Conservation (phyloP, 1,140 invertebrate species). For the Trichogramma pretiosum region DNA sequence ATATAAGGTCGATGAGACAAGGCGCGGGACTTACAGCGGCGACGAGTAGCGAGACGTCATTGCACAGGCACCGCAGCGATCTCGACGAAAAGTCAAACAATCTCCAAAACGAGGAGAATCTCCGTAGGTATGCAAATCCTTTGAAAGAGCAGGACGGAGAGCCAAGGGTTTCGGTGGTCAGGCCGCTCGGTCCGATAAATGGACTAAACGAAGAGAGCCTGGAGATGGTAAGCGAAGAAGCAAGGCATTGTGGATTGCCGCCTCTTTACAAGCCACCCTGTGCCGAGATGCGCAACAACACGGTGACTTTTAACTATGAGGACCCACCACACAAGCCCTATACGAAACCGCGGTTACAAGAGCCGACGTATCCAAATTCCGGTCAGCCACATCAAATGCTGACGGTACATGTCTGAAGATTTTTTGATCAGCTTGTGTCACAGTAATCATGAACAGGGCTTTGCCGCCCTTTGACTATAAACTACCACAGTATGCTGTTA, state of each 20-base stretch:
- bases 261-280: conserved; percentile 49
- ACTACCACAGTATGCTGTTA: too few relatives aligned
- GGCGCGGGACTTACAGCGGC: conserved; percentile 38
- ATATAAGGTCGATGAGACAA: conserved; percentile 30
- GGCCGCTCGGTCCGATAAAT: conserved; percentile 44
- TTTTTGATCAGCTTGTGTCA: too few relatives aligned
- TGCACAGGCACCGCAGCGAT: conserved; percentile 64
- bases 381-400: conserved; percentile 47
- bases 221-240: conserved; percentile 53
- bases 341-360: conserved; percentile 59
- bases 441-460: too few relatives aligned
- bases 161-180: conserved; percentile 50
- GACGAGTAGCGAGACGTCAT: conserved; percentile 45
- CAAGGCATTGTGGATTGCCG: conserved; percentile 50
- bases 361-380: conserved; percentile 36
- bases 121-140: conserved; percentile 60
- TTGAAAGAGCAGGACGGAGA: conserved; percentile 50
- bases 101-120: conserved; percentile 80
- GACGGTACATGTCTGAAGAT: conserved; percentile 47
- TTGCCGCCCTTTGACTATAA: too few relatives aligned
- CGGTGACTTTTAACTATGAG: conserved; percentile 62
- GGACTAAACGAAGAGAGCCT: conserved; percentile 50
- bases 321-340: conserved; percentile 64
- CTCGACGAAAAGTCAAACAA: conserved; percentile 74
- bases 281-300: conserved; percentile 67